phyloP scores from a whole-genome alignment of 2,113 vertebrate genomes.

The Tragelaphus buxtoni region DNA sequence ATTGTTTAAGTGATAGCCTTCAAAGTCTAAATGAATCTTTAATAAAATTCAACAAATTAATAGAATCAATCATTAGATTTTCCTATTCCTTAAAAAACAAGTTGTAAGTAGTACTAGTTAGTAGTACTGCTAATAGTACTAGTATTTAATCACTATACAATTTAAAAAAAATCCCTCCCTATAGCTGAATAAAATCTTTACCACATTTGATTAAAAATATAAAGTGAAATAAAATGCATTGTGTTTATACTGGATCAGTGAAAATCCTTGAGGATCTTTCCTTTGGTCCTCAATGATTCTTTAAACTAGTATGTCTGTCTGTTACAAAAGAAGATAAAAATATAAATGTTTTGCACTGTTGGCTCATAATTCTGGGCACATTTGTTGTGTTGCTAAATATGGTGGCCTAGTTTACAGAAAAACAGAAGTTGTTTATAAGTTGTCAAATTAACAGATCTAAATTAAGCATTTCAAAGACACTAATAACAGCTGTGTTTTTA shows the following conservation, averaged over 20 bases:
- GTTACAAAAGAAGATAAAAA: constrained; percentile 4
- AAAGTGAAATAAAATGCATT: background rate
- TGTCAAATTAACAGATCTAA: constrained; percentile 44
- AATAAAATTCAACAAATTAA: background rate
- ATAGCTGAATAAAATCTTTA: background rate
- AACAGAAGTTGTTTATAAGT: constrained; percentile 18
- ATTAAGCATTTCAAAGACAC: constrained; percentile 16
- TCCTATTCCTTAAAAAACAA: background rate
- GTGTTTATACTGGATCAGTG: background rate
- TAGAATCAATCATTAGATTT: background rate
- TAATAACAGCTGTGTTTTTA: constrained; percentile 15
- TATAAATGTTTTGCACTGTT: background rate
- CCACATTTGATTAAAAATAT: background rate
- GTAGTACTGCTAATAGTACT: background rate
- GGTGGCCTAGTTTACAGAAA: constrained; percentile 41
- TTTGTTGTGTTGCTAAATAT: constrained; percentile 50
- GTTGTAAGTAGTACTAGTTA: background rate
- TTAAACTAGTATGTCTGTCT: constrained; percentile 45
- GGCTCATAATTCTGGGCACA: constrained; percentile 50
- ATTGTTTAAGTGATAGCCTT: background rate
- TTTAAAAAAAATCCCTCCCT: background rate
- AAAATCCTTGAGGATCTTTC: constrained; percentile 11
- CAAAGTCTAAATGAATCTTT: background rate
- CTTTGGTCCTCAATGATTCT: constrained; percentile 38
- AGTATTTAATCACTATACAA: background rate